Percentiles rank a stretch among this genome's conserved stretches.
These are phyloP conservation scores for Mus spretus DNA, from an alignment of 2,797 vertebrate genomes.

Conservation along the genomic window DNA sequence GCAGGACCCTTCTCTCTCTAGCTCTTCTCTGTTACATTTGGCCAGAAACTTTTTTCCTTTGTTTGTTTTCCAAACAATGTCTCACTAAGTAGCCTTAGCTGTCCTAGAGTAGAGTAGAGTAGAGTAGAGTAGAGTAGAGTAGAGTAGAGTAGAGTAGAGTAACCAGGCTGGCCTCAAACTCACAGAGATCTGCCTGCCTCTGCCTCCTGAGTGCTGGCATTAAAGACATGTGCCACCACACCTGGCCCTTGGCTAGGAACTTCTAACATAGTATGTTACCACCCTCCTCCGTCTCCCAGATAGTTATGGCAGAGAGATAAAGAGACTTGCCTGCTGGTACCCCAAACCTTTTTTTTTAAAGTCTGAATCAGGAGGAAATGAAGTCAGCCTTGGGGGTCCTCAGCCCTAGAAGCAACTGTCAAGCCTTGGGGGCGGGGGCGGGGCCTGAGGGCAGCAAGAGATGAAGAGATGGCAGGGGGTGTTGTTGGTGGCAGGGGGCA, in stretches of 20 bases:
- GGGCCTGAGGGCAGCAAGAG: too few relatives aligned
- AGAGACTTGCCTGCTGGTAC: background rate
- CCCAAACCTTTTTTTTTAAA: background rate
- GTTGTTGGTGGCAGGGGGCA: too few relatives aligned
- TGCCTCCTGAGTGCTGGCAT: background rate
- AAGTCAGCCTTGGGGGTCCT: background rate
- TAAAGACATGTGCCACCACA: background rate
- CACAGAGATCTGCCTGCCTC: background rate
- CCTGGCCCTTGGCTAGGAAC: background rate
- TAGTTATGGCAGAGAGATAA: background rate
- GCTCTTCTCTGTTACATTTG: background rate
- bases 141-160: background rate
- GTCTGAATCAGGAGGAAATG: background rate
- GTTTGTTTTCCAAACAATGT: background rate
- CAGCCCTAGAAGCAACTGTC: background rate
- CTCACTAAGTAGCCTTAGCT: background rate
- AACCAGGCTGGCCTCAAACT: background rate
- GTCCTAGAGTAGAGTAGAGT: background rate
- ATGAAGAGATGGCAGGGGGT: too few relatives aligned
- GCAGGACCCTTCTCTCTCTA: background rate
- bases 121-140: too few relatives aligned
- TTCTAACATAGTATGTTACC: too few relatives aligned
- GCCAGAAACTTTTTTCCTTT: background rate
- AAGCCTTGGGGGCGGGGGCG: too few relatives aligned
- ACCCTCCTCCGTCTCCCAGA: background rate